Evolutionary conservation across 1,140 invertebrate species (phyloP).

Genomic region (Bombus turneri): DNA sequence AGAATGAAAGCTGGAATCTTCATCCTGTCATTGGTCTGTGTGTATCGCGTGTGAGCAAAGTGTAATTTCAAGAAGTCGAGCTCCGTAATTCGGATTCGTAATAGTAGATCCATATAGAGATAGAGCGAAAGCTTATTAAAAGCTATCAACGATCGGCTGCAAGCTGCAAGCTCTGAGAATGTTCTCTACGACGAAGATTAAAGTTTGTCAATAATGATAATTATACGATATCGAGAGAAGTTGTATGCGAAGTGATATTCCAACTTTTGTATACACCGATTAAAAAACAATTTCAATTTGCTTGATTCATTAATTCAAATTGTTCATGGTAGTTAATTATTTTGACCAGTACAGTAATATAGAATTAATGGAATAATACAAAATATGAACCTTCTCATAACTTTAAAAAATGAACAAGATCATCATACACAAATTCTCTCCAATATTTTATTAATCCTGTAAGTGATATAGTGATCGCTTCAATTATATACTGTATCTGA

Average conservation of each 20-base stretch:
- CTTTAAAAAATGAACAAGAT: too few species aligned
- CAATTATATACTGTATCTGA: too few species aligned
- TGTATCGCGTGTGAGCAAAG: slow-evolving; percentile 1
- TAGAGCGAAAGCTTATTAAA: not conserved
- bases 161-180: not conserved
- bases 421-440: too few species aligned
- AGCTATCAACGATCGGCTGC: not conserved
- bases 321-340: not conserved
- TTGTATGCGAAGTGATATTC: too few species aligned
- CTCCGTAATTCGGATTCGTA: not conserved
- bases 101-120: not conserved
- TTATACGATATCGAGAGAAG: not conserved
- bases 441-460: too few species aligned
- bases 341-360: not conserved
- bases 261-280: not conserved
- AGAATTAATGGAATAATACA: too few species aligned
- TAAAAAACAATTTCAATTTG: not conserved
- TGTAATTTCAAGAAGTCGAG: slow-evolving; percentile 2
- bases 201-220: not conserved
- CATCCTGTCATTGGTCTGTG: not conserved
- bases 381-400: too few species aligned
- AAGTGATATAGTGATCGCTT: too few species aligned
- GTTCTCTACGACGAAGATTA: not conserved
- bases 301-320: not conserved
- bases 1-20: too few species aligned